These are phyloP conservation scores for Gobius niger DNA, from an alignment of 2,113 vertebrate species.

Conservation along the genomic window DNA sequence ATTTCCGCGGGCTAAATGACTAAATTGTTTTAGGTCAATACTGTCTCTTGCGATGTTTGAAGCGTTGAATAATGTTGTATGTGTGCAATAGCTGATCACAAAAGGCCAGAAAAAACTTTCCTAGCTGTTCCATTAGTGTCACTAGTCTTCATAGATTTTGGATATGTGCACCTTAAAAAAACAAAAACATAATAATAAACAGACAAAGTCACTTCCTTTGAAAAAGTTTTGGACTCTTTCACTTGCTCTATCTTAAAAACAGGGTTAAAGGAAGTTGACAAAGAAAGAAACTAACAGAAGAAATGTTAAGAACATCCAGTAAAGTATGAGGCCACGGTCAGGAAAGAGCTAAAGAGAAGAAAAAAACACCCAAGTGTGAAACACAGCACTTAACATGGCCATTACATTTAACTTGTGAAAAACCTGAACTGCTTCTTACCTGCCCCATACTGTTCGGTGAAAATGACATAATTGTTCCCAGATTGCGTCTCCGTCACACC, in stretches of 20 bases:
- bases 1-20: too few relatives aligned
- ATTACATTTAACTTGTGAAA: slow-evolving; percentile 73
- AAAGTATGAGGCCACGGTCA: neutral
- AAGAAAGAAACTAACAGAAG: slow-evolving; percentile 3
- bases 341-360: neutral
- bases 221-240: neutral
- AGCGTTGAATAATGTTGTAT: too few relatives aligned
- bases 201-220: too few relatives aligned
- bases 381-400: slow-evolving; percentile 60
- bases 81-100: too few relatives aligned
- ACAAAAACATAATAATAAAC: too few relatives aligned
- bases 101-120: too few relatives aligned
- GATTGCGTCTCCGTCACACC: slow-evolving; percentile 77
- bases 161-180: too few relatives aligned
- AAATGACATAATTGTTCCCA: slow-evolving; percentile 81
- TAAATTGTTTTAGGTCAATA: too few relatives aligned
- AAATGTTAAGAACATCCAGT: neutral
- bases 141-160: too few relatives aligned
- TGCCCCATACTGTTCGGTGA: slow-evolving; percentile 78
- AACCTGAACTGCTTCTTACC: slow-evolving; percentile 72
- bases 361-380: slow-evolving; percentile 54
- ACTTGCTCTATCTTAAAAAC: neutral
- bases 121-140: too few relatives aligned
- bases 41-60: too few relatives aligned
- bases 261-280: neutral